Base-by-base conservation (phyloP, 1,140 invertebrate genomes). In the Eubasilissa regina region DNA sequence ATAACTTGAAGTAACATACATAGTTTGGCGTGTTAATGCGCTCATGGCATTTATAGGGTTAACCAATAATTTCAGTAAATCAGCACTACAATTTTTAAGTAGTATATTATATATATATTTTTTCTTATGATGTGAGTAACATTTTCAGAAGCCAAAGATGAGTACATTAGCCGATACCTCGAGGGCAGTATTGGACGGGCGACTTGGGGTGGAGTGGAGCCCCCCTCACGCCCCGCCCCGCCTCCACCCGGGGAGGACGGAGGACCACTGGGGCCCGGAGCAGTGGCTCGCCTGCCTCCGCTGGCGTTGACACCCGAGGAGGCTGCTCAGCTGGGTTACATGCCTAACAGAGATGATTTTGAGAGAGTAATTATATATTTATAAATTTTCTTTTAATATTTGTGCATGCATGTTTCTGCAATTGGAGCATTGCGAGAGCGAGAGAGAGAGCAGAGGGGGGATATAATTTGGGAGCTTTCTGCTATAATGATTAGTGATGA, bases 331-430 rank as follows among this genome's bases (percentile, higher is more conserved):
- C 88, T 98, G n/a, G 96, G 96, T n/a, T 99, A 98, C 84, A 97
- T 98, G 95, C 95, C 97, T 13, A 95, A 97, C 85, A 91, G 97
- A 85, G 97, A 98, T 92, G 97, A 98, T 87, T 99, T 97, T 91
- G 97, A 99, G 91, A 93, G 95, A 86, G 95, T 94, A 87, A 35
- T 35, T 35, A 35, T 3, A 35, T 84, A 15, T 51, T 51, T 51
- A 4, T 51, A 13, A n/a, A n/a, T n/a, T n/a, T n/a, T n/a, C n/a
- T n/a, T n/a, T n/a, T n/a, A n/a, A n/a, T n/a, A n/a, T n/a, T n/a
- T n/a, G n/a, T n/a, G n/a, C n/a, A n/a, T n/a, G n/a, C n/a, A n/a
- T n/a, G n/a, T n/a, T n/a, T n/a, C n/a, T n/a, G n/a, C n/a, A n/a
- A n/a, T n/a, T n/a, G n/a, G n/a, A n/a, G n/a, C n/a, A n/a, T n/a